Base-by-base conservation (phyloP, 2,888 invertebrate genomes). In the Arrhopalites spinosus region DNA sequence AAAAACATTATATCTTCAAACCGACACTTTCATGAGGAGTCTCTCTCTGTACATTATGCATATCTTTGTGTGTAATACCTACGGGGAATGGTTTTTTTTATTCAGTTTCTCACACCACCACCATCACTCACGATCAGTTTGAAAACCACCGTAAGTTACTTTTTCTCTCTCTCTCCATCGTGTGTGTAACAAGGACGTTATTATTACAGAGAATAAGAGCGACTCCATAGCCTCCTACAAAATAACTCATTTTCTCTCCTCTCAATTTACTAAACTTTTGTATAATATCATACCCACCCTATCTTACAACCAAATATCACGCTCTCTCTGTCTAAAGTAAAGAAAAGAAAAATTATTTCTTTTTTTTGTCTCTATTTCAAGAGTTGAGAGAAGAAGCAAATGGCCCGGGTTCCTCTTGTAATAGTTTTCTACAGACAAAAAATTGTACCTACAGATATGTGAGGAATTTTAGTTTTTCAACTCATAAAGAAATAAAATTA, bases 221-320 rank as follows among this genome's bases (percentile, higher is more conserved):
- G 20, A 20, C 20, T 36, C n/a, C 13, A 59, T 13, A 27, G 53
- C 53, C 59, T 59, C 27, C 59, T 59, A 25, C 59, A 59, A 70
- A 70, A 70, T 70, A 50, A 70, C 69, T 70, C 69, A 70, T 53
- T 70, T 56, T 30, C 15, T 50, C 29, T 47, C 53, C 29, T 70
- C 20, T 56, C 69, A 70, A 70, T 70, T 45, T 50, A 50, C 50
- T 50, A 50, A n/a, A 50, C 15, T n/a, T n/a, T 5, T 50, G 17
- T n/a, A 50, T n/a, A 3, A 50, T n/a, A 50, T 50, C 15, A 50
- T 50, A 5, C 50, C 3, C 50, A n/a, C 50, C 50, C 7, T 5
- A 15, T 50, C 8, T 50, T n/a, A 50, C 15, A 15, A 50, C 50
- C 15, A 11, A 36, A 36, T 36, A 36, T 36, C 50, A 50, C 50